Conservation (phyloP, 2,113 vertebrate species). For the Lasiurus cinereus region DNA sequence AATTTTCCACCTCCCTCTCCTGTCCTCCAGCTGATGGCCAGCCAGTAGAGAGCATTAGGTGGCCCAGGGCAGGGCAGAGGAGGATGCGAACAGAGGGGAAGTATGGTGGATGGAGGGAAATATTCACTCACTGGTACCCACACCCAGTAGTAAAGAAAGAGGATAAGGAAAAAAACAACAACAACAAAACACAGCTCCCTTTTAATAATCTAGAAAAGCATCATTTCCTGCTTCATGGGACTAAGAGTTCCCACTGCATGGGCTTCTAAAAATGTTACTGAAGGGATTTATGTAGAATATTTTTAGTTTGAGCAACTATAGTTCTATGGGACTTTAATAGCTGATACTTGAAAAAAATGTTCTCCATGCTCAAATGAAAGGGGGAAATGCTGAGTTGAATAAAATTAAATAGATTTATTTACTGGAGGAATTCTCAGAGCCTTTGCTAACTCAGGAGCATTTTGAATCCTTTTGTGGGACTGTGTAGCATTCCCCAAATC, state of each 20-base stretch:
- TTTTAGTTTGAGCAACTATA: neutral
- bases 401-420: constrained; percentile 36
- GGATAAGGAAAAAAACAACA: neutral
- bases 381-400: neutral
- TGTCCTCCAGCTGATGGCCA: neutral
- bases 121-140: too few relatives aligned
- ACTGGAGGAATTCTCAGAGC: neutral
- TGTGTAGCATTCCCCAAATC: neutral
- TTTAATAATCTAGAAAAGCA: neutral
- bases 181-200: neutral
- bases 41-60: neutral
- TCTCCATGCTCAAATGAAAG: neutral
- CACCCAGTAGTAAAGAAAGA: neutral
- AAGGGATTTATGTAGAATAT: neutral
- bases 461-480: neutral
- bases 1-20: neutral
- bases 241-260: neutral
- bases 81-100: neutral
- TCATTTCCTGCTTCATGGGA: neutral
- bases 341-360: neutral
- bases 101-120: neutral
- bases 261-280: neutral
- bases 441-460: constrained; percentile 25
- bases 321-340: neutral
- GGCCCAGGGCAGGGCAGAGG: neutral